A percentile compares a stretch with the other conserved stretches of the same genome.
These are phyloP conservation scores for Stenchaetothrips biformis DNA, from an alignment of 2,888 invertebrate species.

Conservation along the genomic window DNA sequence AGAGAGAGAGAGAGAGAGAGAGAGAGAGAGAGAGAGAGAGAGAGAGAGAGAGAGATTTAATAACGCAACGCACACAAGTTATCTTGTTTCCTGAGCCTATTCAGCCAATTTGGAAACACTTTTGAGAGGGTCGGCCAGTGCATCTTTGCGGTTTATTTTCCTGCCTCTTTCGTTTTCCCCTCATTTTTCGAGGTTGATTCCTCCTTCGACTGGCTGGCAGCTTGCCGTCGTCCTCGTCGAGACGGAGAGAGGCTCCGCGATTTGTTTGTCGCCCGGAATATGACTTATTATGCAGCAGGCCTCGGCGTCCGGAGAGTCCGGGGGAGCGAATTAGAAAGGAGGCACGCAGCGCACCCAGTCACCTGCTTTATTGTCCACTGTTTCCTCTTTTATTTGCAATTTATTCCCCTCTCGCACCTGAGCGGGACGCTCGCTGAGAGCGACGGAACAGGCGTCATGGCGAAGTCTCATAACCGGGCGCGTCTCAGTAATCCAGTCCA, in stretches of 20 bases:
- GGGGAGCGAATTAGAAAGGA: too few relatives aligned
- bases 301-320: not conserved
- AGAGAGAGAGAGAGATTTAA: constrained; percentile 25
- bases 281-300: not conserved
- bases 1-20: constrained; percentile 26
- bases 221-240: not conserved
- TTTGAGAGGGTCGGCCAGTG: not conserved
- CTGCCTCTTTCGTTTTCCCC: not conserved
- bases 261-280: constrained; percentile 1
- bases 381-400: not conserved
- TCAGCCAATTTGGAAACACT: too few relatives aligned
- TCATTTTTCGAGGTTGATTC: not conserved
- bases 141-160: not conserved
- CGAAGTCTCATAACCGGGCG: not conserved
- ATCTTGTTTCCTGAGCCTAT: not conserved
- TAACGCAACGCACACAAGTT: not conserved
- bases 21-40: not conserved
- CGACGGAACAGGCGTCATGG: not conserved
- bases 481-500: not conserved
- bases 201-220: too few relatives aligned
- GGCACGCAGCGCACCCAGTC: not conserved
- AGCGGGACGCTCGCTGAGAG: not conserved
- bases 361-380: not conserved
- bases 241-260: not conserved
- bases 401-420: not conserved